Conservation (phyloP, 2,888 invertebrate genomes). For the Platynereis dumerilii region DNA sequence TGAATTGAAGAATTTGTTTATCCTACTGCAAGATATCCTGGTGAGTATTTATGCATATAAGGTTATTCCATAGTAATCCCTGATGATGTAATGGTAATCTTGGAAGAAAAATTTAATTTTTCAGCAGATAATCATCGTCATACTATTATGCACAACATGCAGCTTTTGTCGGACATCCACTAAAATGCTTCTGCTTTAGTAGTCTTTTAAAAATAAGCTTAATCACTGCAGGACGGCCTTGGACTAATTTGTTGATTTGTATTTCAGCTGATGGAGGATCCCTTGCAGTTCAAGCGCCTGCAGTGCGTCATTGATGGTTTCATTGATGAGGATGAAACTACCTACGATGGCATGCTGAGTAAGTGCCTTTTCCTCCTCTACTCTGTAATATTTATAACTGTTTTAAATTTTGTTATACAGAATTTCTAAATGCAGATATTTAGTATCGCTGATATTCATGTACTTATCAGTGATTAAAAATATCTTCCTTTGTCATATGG, state of each 20-base stretch:
- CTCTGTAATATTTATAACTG: not conserved
- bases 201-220: constrained; percentile 9
- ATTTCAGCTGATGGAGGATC: constrained; percentile 55
- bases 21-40: constrained; percentile 62
- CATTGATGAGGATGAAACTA: constrained; percentile 52
- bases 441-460: no score
- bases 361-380: constrained; percentile 33
- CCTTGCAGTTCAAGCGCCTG: constrained; percentile 58
- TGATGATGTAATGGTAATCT: no score
- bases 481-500: no score
- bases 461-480: no score
- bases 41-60: constrained; percentile 49
- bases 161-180: no score
- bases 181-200: no score
- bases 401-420: constrained; percentile 4
- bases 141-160: no score
- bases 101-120: no score
- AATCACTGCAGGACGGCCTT: not conserved
- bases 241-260: no score
- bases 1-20: constrained; percentile 64
- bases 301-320: constrained; percentile 63
- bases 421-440: no score
- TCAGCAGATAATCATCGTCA: no score
- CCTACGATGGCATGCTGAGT: constrained; percentile 62
- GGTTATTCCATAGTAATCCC: not conserved